Base-by-base conservation (phyloP, 2,888 invertebrate genomes). In the Nycteola revayana region DNA sequence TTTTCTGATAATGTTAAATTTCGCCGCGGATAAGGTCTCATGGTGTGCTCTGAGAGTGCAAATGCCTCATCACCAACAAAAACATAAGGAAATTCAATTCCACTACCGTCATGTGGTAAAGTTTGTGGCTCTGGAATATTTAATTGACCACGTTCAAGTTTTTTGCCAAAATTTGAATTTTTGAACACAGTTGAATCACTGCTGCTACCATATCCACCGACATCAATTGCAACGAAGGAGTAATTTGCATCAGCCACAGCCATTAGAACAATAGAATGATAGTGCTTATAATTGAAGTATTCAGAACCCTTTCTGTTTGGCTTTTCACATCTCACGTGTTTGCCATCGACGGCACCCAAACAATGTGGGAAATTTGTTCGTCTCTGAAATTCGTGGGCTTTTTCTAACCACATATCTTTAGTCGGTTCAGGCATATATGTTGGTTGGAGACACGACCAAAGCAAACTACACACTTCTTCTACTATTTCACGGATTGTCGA, bases 391-490 rank as follows among this genome's bases (percentile, higher is more conserved):
- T 49, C 45, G 38, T 52, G 25, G 23, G 60, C 42, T 9, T 63
- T 26, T 38, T 37, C 29, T 9, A 43, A 39, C 65, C 66, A 70
- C n/a, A n/a, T 9, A 28, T 28, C 10, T 33, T 21, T 9, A 8
- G 7, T 21, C 22, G 27, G 17, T 7, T 26, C 33, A n/a, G n/a
- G n/a, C n/a, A n/a, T n/a, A n/a, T n/a, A n/a, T n/a, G n/a, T n/a
- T n/a, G n/a, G n/a, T n/a, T n/a, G n/a, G n/a, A n/a, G n/a, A 14
- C 51, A 49, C 60, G 60, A 57, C 11, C 62, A 52, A 10, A 59
- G 59, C 14, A 3, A n/a, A n/a, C n/a, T n/a, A n/a, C n/a, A n/a
- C n/a, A n/a, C n/a, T n/a, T n/a, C n/a, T n/a, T n/a, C n/a, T n/a
- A n/a, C n/a, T n/a, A n/a, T n/a, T n/a, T n/a, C n/a, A n/a, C n/a